A percentile compares a stretch with the other conserved stretches of the same genome.
These are phyloP conservation scores for Gavia stellata DNA, from an alignment of 2,113 vertebrate genomes.

Conservation along the genomic window DNA sequence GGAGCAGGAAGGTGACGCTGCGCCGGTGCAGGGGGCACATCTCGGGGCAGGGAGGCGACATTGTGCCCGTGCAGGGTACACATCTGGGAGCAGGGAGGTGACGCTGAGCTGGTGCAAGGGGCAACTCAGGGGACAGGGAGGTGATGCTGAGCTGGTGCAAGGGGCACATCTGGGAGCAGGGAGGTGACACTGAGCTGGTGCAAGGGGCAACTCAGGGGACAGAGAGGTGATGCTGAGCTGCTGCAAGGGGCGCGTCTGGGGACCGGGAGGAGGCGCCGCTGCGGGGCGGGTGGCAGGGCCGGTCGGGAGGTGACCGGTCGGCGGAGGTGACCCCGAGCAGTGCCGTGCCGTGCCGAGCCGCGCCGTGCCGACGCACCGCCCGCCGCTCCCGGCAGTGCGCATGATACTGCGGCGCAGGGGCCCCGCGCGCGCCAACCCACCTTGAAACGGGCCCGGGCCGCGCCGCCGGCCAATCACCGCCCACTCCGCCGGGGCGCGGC, in stretches of 20 bases:
- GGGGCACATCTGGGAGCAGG: background rate
- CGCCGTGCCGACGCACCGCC: background rate
- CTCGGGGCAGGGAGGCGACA: rapidly evolving
- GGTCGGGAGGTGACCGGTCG: background rate
- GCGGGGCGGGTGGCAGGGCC: background rate
- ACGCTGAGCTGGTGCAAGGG: too few relatives aligned
- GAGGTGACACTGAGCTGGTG: too few relatives aligned
- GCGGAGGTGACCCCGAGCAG: background rate
- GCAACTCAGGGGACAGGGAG: background rate
- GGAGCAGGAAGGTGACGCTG: too few relatives aligned
- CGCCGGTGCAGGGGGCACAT: too few relatives aligned
- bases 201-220: too few relatives aligned
- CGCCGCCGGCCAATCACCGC: slow-evolving; percentile 78
- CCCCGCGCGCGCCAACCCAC: slow-evolving; percentile 91
- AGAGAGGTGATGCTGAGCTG: rapidly evolving
- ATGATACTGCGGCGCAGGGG: slow-evolving; percentile 95
- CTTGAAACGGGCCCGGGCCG: slow-evolving; percentile 80
- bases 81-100: background rate
- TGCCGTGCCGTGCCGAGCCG: background rate
- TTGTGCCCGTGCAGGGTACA: too few relatives aligned
- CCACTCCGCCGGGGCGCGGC: slow-evolving; percentile 55
- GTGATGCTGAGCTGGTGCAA: background rate
- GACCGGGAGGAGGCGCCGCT: background rate
- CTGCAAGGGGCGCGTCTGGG: too few relatives aligned
- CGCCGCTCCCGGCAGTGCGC: slow-evolving; percentile 83